These are phyloP conservation scores for Argyrosomus regius DNA, from an alignment of 2,797 vertebrate species.

Conservation along the genomic window DNA sequence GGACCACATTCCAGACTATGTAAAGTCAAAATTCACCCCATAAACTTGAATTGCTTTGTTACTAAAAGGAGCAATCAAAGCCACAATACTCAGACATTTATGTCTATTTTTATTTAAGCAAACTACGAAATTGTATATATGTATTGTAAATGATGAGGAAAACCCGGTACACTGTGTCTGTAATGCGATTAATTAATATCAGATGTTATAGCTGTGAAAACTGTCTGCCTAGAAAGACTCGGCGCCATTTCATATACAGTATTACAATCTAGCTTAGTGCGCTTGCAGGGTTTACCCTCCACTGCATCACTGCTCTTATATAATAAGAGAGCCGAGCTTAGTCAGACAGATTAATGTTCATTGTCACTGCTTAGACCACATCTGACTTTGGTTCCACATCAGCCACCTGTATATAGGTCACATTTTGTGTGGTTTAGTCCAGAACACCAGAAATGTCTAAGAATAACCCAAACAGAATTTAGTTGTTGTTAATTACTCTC, in stretches of 20 bases:
- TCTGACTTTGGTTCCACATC: slow-evolving; percentile 56
- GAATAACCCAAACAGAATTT: slow-evolving; percentile 11
- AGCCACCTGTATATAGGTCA: slow-evolving; percentile 50
- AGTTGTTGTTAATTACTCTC: neutral
- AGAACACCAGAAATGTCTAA: slow-evolving; percentile 19
- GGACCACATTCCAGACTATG: neutral
- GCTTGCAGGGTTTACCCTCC: slow-evolving; percentile 27
- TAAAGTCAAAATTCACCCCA: neutral
- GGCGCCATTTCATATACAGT: slow-evolving; percentile 43
- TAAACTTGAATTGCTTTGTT: neutral
- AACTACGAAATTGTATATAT: too few relatives aligned
- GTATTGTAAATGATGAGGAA: neutral
- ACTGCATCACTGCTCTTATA: slow-evolving; percentile 50
- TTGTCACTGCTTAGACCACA: slow-evolving; percentile 50
- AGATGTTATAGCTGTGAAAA: neutral
- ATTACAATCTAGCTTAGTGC: slow-evolving; percentile 50
- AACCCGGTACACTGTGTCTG: neutral
- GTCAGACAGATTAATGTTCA: slow-evolving; percentile 69
- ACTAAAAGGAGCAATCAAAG: neutral
- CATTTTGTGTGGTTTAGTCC: slow-evolving; percentile 9
- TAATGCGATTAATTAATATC: neutral
- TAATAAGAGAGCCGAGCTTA: slow-evolving; percentile 59
- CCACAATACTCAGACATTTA: neutral
- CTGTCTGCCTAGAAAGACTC: slow-evolving; percentile 7
- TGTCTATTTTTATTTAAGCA: neutral